Evolutionary conservation across 2,113 vertebrate species (phyloP).

Genomic region (Microtus montanus): DNA sequence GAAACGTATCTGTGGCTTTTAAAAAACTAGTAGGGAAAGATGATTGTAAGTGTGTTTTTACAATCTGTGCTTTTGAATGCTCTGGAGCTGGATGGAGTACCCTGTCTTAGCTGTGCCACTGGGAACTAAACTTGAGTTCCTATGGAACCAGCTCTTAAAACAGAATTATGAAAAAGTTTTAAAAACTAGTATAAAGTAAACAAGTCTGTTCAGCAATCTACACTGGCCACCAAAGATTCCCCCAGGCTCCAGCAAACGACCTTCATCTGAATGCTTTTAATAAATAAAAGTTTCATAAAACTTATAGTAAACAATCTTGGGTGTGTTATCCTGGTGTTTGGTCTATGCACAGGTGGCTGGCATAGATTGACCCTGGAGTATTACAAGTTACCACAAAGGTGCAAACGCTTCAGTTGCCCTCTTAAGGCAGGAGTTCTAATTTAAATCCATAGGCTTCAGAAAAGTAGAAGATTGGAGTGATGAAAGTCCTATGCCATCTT

Average conservation of each 20-base stretch:
- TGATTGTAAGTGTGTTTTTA: too few relatives aligned
- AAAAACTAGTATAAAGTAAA: too few relatives aligned
- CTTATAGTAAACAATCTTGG: not conserved
- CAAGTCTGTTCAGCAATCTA: too few relatives aligned
- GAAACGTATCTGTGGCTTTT: not conserved
- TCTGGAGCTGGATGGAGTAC: not conserved
- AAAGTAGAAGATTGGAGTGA: not conserved
- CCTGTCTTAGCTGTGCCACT: not conserved
- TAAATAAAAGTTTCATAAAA: not conserved
- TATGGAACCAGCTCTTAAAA: not conserved
- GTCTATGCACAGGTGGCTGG: not conserved
- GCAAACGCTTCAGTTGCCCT: too few relatives aligned
- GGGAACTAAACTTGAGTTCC: not conserved
- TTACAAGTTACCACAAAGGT: not conserved
- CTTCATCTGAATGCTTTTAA: not conserved
- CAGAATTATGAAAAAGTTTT: too few relatives aligned
- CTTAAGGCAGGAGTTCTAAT: not conserved
- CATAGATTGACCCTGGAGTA: not conserved
- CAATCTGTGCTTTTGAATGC: not conserved
- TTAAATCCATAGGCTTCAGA: not conserved
- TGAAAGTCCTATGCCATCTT: not conserved
- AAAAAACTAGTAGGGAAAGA: too few relatives aligned
- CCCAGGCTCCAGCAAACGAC: fast-evolving
- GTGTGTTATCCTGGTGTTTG: not conserved
- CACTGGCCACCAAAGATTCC: not conserved